phyloP scores from a whole-genome alignment of 2,888 invertebrate genomes.

The Tuta absoluta region DNA sequence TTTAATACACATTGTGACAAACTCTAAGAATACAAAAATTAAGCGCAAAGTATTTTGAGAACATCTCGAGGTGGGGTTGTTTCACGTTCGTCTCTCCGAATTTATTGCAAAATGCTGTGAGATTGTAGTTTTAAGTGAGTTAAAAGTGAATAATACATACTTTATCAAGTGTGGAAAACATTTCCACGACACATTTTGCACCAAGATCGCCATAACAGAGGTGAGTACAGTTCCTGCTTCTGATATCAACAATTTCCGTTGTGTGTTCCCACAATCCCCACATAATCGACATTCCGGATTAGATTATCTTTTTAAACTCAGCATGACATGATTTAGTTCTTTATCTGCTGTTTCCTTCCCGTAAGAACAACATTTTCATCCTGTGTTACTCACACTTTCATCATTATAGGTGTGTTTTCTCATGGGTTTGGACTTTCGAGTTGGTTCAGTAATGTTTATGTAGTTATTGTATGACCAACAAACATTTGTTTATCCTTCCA shows the following conservation, averaged over 20 bases:
- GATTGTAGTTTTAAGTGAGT: neutral
- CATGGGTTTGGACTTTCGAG: too few relatives aligned
- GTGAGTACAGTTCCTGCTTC: neutral
- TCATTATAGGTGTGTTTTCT: too few relatives aligned
- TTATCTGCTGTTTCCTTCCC: too few relatives aligned
- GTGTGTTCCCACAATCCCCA: neutral
- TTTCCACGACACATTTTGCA: neutral
- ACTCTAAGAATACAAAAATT: neutral
- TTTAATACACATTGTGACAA: neutral
- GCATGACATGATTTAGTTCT: too few relatives aligned
- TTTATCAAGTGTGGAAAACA: neutral
- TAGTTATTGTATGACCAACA: neutral
- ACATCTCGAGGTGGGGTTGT: neutral
- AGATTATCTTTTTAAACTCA: neutral
- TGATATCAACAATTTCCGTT: constrained; percentile 5
- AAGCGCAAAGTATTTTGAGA: constrained; percentile 11
- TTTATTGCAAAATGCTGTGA: neutral
- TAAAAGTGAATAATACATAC: neutral
- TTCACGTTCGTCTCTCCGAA: neutral
- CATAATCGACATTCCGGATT: neutral
- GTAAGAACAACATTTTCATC: neutral
- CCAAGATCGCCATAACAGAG: neutral
- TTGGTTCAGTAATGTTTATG: too few relatives aligned
- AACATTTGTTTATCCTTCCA: constrained; percentile 20
- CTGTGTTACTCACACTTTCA: neutral